These are phyloP conservation scores for Microplitis deprimator DNA, from an alignment of 2,888 invertebrate species.

Conservation along the genomic window DNA sequence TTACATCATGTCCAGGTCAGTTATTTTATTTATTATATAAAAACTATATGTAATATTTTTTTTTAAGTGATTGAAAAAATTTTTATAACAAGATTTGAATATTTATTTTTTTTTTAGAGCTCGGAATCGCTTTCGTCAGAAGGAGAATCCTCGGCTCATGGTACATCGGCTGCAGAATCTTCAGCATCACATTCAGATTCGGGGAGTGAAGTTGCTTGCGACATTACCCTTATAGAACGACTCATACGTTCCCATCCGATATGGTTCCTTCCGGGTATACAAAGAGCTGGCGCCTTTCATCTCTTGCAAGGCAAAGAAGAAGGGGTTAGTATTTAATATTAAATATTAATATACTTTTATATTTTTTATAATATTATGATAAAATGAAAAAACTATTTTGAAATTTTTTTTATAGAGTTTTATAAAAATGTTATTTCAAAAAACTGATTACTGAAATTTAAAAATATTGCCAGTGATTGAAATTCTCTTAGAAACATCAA, in stretches of 20 bases:
- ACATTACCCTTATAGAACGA: constrained; percentile 88
- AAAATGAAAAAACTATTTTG: background rate
- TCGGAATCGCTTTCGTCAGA: constrained; percentile 80
- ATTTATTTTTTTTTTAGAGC: constrained; percentile 71
- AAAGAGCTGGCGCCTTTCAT: constrained; percentile 93
- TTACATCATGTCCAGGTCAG: constrained; percentile 73
- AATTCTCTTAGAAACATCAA: background rate
- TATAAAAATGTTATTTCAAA: background rate
- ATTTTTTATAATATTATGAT: background rate
- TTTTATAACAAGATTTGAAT: background rate
- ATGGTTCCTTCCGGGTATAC: constrained; percentile 95
- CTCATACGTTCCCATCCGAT: constrained; percentile 93
- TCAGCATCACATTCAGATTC: constrained; percentile 72
- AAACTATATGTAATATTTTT: background rate
- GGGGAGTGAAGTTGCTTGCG: constrained; percentile 84
- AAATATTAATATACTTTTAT: background rate
- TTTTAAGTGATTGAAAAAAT: background rate
- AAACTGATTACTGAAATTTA: background rate
- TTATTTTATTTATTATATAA: background rate
- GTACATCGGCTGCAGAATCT: constrained; percentile 61
- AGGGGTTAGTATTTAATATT: constrained; percentile 78
- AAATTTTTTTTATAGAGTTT: background rate
- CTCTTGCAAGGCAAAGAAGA: constrained; percentile 93
- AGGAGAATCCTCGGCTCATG: constrained; percentile 72
- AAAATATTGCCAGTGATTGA: background rate